phyloP scores from a whole-genome alignment of 2,888 invertebrate genomes.

The Selenia dentaria region DNA sequence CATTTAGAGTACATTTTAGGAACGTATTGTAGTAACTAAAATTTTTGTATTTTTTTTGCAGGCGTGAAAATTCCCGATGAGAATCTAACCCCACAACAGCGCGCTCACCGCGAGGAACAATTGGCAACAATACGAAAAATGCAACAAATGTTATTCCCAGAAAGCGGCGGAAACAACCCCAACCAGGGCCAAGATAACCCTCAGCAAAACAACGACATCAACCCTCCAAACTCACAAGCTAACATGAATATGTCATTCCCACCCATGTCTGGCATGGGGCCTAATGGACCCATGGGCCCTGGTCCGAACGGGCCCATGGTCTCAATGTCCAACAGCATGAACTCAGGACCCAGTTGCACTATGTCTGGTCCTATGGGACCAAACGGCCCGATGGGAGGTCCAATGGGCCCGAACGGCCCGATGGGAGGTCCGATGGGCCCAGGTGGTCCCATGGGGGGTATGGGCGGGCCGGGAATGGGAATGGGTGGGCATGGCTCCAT shows the following conservation, averaged over 20 bases:
- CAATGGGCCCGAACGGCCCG: constrained; percentile 58
- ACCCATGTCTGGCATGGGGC: constrained; percentile 73
- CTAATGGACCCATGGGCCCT: constrained; percentile 72
- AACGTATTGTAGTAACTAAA: too few species aligned
- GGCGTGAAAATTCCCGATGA: constrained; percentile 97
- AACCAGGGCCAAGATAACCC: constrained; percentile 57
- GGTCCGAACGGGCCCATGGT: constrained; percentile 77
- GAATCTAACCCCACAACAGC: constrained; percentile 97
- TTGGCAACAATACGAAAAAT: constrained; percentile 96
- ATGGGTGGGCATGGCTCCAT: constrained; percentile 63
- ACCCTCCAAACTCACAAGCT: constrained; percentile 69
- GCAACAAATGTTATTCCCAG: constrained; percentile 96
- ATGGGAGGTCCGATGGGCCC: constrained; percentile 70
- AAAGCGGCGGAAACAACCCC: constrained; percentile 80
- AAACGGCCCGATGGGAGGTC: constrained; percentile 57
- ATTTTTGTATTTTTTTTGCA: constrained; percentile 42
- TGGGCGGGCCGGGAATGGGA: constrained; percentile 44
- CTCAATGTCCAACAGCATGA: constrained; percentile 74
- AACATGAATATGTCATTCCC: constrained; percentile 73
- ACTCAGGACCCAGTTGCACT: constrained; percentile 75
- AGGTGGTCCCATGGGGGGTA: constrained; percentile 59
- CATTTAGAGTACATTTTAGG: too few species aligned
- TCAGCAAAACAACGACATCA: constrained; percentile 60
- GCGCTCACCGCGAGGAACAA: constrained; percentile 96
- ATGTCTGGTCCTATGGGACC: constrained; percentile 74